Percentiles rank a stretch among this genome's conserved stretches.
phyloP scores from a whole-genome alignment of 1,140 invertebrate genomes.

The Drosophila prosaltans region DNA sequence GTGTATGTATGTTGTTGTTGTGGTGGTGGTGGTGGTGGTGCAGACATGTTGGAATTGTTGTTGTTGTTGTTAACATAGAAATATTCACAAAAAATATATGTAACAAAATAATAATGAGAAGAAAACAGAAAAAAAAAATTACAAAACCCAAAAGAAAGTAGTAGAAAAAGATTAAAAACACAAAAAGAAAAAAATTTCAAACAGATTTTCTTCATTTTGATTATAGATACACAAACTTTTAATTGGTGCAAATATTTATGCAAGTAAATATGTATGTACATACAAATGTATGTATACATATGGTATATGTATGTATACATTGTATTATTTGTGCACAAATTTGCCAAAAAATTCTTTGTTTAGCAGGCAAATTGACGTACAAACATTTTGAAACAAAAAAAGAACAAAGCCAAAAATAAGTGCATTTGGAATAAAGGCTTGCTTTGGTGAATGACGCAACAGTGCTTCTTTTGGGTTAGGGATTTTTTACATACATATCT shows the following conservation, averaged over 20 bases:
- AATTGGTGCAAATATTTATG: constrained; percentile 35
- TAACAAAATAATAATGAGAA: constrained; percentile 64
- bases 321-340: constrained; percentile 35
- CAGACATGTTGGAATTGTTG: constrained; percentile 43
- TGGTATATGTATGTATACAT: background rate
- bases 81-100: constrained; percentile 64
- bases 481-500: background rate
- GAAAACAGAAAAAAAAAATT: constrained; percentile 38
- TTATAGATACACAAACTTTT: constrained; percentile 32
- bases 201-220: constrained; percentile 49
- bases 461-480: background rate
- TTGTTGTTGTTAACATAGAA: constrained; percentile 63
- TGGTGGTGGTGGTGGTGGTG: constrained; percentile 50
- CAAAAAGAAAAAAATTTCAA: constrained; percentile 60
- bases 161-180: constrained; percentile 49
- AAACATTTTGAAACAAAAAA: constrained; percentile 6
- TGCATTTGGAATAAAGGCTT: constrained; percentile 7
- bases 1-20: constrained; percentile 38
- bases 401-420: constrained; percentile 4
- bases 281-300: constrained; percentile 14
- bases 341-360: background rate
- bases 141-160: constrained; percentile 59
- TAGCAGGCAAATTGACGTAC: constrained; percentile 35
- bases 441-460: background rate
- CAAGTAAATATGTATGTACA: constrained; percentile 30